Evolutionary conservation across 2,797 vertebrate species (phyloP), one percentile per base, ranked within the genome.

Genomic region (Champsocephalus gunnari): DNA sequence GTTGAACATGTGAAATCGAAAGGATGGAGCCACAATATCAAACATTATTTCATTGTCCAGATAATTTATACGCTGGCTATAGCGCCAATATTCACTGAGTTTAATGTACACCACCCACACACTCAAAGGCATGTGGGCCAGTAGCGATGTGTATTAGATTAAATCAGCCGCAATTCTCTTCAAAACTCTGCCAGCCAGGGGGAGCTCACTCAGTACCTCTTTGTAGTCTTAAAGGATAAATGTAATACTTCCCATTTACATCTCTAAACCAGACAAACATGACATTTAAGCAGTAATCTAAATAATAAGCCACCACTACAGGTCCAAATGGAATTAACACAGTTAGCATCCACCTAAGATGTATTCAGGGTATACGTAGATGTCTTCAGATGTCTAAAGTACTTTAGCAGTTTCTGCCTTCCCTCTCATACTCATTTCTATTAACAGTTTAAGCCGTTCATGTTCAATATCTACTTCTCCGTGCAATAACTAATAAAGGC

Each of bases 191-290:
- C 59, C 62, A 73, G 72, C 79, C 71, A 45, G 51, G 66, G 68
- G 87, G 70, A 60, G 75, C 63, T 80, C 12, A 2, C 75, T 87
- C 53, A 62, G 79, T 77, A 62, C 74, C 66, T 70, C 77, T 76
- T 66, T 68, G 66, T 73, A 71, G 64, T 78, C 66, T 82, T 79
- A 75, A 80, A 81, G 64, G 73, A 81, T 86, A 69, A 68, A 68
- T 85, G 88, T 87, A 91, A 89, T 83, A 75, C 81, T 83, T 86
- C 55, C 81, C 81, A 85, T 92, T 92, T 88, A 83, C 82, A 81
- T 89, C 81, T 86, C 71, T 87, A 87, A 93, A 94, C 87, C 91
- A 90, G 82, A 87, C 86, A 92, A 91, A 94, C 86, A 89, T 85
- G 88, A 91, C 91, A 90, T 91, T 89, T 84, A 89, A 77, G 80